phyloP scores from a whole-genome alignment of 2,113 vertebrate genomes.

The Cisticola juncidis region DNA sequence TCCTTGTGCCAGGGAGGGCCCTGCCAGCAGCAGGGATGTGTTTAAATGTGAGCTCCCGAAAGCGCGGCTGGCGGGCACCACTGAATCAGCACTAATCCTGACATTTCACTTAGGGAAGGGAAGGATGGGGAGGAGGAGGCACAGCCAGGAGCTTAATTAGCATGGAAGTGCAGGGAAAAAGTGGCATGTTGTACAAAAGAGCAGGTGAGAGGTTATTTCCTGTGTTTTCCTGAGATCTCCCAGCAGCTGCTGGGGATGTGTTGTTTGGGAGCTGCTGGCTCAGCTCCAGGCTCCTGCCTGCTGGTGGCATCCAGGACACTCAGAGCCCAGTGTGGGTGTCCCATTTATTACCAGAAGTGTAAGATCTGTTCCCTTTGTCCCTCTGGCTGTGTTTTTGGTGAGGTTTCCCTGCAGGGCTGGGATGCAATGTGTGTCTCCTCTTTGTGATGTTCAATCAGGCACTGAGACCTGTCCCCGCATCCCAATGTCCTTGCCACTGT shows the following conservation, averaged over 20 bases:
- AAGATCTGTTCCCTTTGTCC: not conserved
- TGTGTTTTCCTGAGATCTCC: not conserved
- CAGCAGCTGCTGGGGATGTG: not conserved
- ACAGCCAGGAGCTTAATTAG: conserved; percentile 20
- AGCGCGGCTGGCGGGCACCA: not conserved
- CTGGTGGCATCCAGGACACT: not conserved
- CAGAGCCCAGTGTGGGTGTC: not conserved
- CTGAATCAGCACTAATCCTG: conserved; percentile 1
- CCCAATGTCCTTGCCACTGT: not conserved
- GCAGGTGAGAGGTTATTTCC: not conserved
- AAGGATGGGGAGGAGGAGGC: not conserved
- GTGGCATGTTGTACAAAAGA: not conserved
- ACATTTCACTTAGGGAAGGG: not conserved
- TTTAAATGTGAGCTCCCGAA: not conserved
- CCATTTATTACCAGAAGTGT: not conserved
- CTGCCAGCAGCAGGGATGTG: not conserved
- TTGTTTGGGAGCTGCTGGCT: not conserved
- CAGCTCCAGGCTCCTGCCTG: not conserved
- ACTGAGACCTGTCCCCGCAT: not conserved
- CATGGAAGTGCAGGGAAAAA: not conserved
- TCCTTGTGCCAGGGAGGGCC: not conserved
- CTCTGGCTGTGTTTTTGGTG: not conserved
- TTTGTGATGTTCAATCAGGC: accelerated
- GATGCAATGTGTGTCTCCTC: not conserved
- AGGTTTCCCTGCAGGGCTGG: accelerated